Percentiles rank a stretch among this genome's conserved stretches.
phyloP scores from a whole-genome alignment of 2,797 vertebrate species.

The Amniataba percoides region DNA sequence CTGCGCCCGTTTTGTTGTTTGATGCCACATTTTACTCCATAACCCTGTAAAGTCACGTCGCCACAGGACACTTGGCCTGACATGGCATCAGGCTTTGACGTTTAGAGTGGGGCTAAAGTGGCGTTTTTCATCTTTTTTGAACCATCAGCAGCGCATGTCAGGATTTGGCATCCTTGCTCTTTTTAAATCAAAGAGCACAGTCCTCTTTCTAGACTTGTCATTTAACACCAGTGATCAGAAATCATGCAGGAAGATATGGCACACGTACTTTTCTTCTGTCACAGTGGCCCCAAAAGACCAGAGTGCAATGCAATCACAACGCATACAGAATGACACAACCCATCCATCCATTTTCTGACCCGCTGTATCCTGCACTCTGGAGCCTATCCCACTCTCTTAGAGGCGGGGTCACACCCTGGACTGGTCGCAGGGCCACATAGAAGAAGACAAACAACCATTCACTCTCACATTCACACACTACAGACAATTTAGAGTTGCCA shows the following conservation, averaged over 20 bases:
- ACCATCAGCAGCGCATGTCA: constrained; percentile 23
- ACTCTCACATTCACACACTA: too few relatives aligned
- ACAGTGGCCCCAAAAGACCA: constrained; percentile 6
- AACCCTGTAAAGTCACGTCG: constrained; percentile 5
- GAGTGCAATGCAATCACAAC: background rate
- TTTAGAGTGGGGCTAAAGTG: constrained; percentile 27
- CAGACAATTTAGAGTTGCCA: too few relatives aligned
- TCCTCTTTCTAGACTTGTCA: constrained; percentile 6
- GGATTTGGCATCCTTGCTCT: background rate
- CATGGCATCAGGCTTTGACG: constrained; percentile 26
- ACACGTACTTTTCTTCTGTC: background rate
- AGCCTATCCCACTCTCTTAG: too few relatives aligned
- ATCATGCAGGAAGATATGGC: background rate
- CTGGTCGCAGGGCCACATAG: too few relatives aligned
- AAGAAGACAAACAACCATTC: too few relatives aligned
- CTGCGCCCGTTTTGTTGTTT: constrained; percentile 27
- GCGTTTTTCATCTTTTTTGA: constrained; percentile 27
- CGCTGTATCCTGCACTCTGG: too few relatives aligned
- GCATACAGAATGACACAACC: background rate
- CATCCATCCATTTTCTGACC: too few relatives aligned
- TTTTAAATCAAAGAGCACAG: background rate
- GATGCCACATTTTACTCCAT: constrained; percentile 22
- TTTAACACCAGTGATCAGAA: constrained; percentile 7
- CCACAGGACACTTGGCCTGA: constrained; percentile 16
- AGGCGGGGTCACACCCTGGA: too few relatives aligned